A percentile compares a stretch with the other conserved stretches of the same genome.
Conservation (phyloP, 92 coral and sea anemone genomes). For the Paramuricea clavata region DNA sequence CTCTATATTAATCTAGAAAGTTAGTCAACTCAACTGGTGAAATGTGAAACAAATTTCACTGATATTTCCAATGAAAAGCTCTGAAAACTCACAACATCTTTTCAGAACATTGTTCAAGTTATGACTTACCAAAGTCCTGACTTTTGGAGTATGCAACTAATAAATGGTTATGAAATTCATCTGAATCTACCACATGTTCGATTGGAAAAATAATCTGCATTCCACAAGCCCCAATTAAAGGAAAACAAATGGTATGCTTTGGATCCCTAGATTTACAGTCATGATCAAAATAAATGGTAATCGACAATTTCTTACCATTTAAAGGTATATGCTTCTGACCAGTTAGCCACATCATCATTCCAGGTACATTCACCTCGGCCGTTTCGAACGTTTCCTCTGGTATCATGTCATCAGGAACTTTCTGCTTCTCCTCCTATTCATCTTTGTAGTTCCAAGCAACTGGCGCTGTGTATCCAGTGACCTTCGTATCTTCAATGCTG, state of each 20-base stretch:
- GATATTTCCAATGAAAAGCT: no score
- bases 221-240: slow-evolving; percentile 33
- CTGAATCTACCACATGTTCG: slow-evolving; percentile 10
- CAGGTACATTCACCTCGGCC: slow-evolving; percentile 52
- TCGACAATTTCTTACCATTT: slow-evolving; percentile 21
- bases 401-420: background rate
- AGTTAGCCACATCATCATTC: slow-evolving; percentile 64
- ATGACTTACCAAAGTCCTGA: no score
- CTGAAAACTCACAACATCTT: no score
- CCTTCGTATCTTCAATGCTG: slow-evolving; percentile 52
- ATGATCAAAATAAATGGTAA: slow-evolving; percentile 25
- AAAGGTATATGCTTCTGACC: no score
- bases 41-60: no score
- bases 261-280: slow-evolving; percentile 28
- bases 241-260: slow-evolving; percentile 32
- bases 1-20: no score
- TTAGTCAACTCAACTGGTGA: no score
- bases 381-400: slow-evolving; percentile 49
- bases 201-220: slow-evolving; percentile 44
- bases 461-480: slow-evolving; percentile 54
- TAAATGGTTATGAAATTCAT: background rate
- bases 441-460: slow-evolving; percentile 57
- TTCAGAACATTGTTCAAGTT: no score
- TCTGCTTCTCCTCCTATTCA: slow-evolving; percentile 21
- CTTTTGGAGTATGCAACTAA: slow-evolving; percentile 39